Evolutionary conservation across 2,888 invertebrate genomes (phyloP).

Genomic region (Dryomyza anilis): DNA sequence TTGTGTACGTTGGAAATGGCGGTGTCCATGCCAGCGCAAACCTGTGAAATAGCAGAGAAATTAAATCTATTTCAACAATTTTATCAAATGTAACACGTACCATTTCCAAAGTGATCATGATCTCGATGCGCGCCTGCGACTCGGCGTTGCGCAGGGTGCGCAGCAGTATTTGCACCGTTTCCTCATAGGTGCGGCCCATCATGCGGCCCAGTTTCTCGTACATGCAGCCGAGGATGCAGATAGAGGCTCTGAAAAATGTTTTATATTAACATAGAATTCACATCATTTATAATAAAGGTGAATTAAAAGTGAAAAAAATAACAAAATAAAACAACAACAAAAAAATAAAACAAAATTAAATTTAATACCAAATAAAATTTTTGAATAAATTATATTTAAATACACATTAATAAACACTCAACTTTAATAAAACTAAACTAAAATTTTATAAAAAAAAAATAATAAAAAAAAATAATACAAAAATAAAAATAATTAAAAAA

Average conservation of each 20-base stretch:
- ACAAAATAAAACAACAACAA: too few relatives aligned
- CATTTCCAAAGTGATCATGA: conserved; percentile 95
- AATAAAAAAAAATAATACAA: too few relatives aligned
- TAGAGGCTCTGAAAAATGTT: conserved; percentile 77
- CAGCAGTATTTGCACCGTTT: conserved; percentile 90
- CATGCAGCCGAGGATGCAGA: conserved; percentile 95
- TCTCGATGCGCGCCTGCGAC: conserved; percentile 95
- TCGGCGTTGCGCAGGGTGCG: conserved; percentile 91
- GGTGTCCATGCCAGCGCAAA: conserved; percentile 90
- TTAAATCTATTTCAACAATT: not conserved
- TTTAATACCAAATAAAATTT: too few relatives aligned
- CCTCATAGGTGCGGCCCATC: conserved; percentile 99
- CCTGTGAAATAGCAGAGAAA: conserved; percentile 34
- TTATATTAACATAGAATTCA: not conserved
- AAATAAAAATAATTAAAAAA: too few relatives aligned
- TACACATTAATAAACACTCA: too few relatives aligned
- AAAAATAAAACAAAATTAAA: too few relatives aligned
- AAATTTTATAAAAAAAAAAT: too few relatives aligned
- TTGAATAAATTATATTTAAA: too few relatives aligned
- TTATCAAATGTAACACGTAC: conserved; percentile 62
- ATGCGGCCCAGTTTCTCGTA: conserved; percentile 97
- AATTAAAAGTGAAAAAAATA: too few relatives aligned
- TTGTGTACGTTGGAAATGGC: conserved; percentile 85
- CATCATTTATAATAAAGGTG: not conserved
- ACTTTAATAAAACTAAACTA: too few relatives aligned